Evolutionary conservation across 2,888 invertebrate species (phyloP), one percentile per base, ranked within the genome.

Genomic region (Lycaena phlaeas): DNA sequence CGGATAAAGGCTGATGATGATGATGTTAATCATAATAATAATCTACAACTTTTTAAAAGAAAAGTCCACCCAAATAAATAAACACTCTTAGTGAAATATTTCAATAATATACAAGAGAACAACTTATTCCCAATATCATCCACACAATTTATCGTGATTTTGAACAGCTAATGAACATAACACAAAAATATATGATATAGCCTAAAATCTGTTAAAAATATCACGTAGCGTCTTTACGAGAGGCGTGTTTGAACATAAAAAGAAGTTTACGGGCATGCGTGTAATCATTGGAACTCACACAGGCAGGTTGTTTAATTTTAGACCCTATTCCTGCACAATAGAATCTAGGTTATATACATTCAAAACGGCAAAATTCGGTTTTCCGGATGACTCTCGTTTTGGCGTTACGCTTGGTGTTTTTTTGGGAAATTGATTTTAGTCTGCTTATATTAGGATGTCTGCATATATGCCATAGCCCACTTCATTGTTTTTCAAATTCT

Each of bases 201-300:
- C 3, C 4, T 22, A 22, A 22, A 7, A 53, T 48, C 53, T 56
- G 61, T 70, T 70, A 73, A 74, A 76, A 71, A 70, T 67, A 72
- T 77, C 79, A 79, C 79, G 79, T 77, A 67, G 57, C 46, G 54
- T 57, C 64, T 79, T 79, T 78, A 79, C 66, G 68, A 57, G 59
- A 61, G 53, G 64, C 70, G 65, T 68, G 70, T 75, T 69, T 68
- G 64, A 61, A 65, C 74, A 68, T 77, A 77, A 77, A 77, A 78
- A 72, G 63, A 71, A 70, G 54, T 78, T 78, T 76, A 72, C 66
- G 68, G 54, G 50, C 46, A 50, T 56, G 51, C 51, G 48, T 49
- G 43, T 41, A 40, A 22, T 34, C 11, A 34, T 34, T 34, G 18
- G 7, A 22, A 12, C 31, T 7, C 18, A 34, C 12, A 22, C 14